These are phyloP conservation scores for Volucella inflata DNA, from an alignment of 2,888 invertebrate genomes.

Conservation along the genomic window DNA sequence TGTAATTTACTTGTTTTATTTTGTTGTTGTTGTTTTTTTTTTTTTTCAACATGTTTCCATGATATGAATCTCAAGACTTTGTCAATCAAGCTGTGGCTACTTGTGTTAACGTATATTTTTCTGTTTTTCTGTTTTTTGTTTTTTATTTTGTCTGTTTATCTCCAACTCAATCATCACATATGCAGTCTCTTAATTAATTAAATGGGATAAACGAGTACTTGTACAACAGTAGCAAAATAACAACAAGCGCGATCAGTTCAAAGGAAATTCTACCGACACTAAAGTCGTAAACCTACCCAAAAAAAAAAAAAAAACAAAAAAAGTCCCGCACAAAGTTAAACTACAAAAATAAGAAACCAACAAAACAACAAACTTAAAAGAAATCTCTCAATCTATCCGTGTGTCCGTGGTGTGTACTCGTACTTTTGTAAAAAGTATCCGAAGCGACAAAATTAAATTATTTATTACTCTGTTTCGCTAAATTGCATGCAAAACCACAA, in stretches of 20 bases:
- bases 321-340: not conserved
- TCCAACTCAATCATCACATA: slow-evolving; percentile 64
- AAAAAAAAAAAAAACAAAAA: slow-evolving; percentile 22
- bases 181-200: slow-evolving; percentile 75
- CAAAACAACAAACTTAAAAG: slow-evolving; percentile 29
- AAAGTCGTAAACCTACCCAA: slow-evolving; percentile 57
- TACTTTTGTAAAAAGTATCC: slow-evolving; percentile 60
- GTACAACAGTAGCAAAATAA: slow-evolving; percentile 56
- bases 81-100: slow-evolving; percentile 69
- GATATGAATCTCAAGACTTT: slow-evolving; percentile 72
- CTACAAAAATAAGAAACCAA: not conserved
- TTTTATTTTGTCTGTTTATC: slow-evolving; percentile 44
- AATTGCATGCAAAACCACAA: not conserved
- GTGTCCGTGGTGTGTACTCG: slow-evolving; percentile 22
- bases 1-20: not conserved
- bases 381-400: no score
- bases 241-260: slow-evolving; percentile 64
- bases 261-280: slow-evolving; percentile 68
- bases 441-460: slow-evolving; percentile 71
- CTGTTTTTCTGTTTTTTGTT: slow-evolving; percentile 20
- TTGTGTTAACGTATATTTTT: slow-evolving; percentile 43
- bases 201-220: slow-evolving; percentile 68
- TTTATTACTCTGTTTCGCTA: slow-evolving; percentile 52
- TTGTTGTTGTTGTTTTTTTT: slow-evolving; percentile 14
- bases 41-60: slow-evolving; percentile 52